phyloP scores from a whole-genome alignment of 2,888 invertebrate genomes.

The Laspeyria flexula region DNA sequence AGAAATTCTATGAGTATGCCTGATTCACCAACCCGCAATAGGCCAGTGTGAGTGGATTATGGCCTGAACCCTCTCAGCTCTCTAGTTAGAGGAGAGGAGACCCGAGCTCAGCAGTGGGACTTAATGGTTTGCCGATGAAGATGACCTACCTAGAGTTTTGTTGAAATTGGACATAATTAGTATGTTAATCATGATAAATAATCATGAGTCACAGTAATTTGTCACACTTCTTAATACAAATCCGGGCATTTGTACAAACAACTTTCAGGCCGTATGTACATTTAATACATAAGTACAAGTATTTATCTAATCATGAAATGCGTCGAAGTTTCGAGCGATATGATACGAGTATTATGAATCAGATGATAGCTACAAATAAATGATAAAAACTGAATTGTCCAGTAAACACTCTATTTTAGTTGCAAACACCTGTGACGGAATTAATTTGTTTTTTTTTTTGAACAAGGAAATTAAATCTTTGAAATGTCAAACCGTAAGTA shows the following conservation, averaged over 20 bases:
- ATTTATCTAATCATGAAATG: conserved; percentile 54
- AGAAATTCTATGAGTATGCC: no score
- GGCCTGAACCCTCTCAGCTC: no score
- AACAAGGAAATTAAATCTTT: conserved; percentile 6
- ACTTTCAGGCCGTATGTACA: background rate
- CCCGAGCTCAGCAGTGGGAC: no score
- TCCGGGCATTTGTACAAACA: background rate
- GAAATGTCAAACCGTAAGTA: conserved; percentile 56
- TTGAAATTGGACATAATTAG: no score
- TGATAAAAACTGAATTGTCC: conserved; percentile 41
- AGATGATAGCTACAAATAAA: conserved; percentile 48
- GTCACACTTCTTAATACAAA: no score
- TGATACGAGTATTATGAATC: conserved; percentile 43
- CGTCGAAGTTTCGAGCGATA: conserved; percentile 49
- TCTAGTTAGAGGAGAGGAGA: no score
- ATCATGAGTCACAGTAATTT: no score
- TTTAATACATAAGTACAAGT: background rate
- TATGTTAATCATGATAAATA: no score
- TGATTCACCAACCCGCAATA: no score
- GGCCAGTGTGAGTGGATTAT: no score
- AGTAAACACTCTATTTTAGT: conserved; percentile 22
- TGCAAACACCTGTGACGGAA: conserved; percentile 27
- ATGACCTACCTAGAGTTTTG: no score
- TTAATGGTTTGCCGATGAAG: no score
- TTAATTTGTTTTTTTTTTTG: conserved; percentile 17